Evolutionary conservation across 2,113 vertebrate genomes (phyloP).

Genomic region (Acrocephalus arundinaceus): DNA sequence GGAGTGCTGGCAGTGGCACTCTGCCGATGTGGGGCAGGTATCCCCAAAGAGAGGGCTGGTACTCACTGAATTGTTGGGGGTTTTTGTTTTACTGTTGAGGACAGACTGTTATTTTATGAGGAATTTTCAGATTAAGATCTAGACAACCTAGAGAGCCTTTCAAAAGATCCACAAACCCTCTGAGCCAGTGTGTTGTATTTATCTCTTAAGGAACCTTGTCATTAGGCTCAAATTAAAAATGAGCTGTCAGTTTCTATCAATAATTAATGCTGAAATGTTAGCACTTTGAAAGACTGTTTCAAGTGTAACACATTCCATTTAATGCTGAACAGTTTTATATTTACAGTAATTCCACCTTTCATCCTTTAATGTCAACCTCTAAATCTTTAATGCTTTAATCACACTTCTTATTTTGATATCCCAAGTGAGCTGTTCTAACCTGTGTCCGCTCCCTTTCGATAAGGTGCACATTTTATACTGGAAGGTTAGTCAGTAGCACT

Average conservation of each 20-base stretch:
- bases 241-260: slow-evolving; percentile 78
- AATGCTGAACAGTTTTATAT: slow-evolving; percentile 77
- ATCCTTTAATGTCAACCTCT: slow-evolving; percentile 74
- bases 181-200: slow-evolving; percentile 59
- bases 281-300: slow-evolving; percentile 74
- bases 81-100: background rate
- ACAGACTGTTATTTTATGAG: background rate
- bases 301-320: slow-evolving; percentile 75
- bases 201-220: slow-evolving; percentile 73
- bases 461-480: slow-evolving; percentile 65
- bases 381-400: slow-evolving; percentile 83
- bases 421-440: slow-evolving; percentile 64
- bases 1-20: background rate
- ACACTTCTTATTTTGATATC: slow-evolving; percentile 73
- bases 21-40: background rate
- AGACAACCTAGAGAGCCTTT: slow-evolving; percentile 14
- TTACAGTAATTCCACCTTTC: slow-evolving; percentile 82
- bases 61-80: background rate
- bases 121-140: background rate
- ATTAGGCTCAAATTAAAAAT: slow-evolving; percentile 76
- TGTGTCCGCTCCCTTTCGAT: slow-evolving; percentile 51
- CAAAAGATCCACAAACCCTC: slow-evolving; percentile 21
- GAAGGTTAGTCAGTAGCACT: slow-evolving; percentile 70
- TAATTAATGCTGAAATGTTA: slow-evolving; percentile 78
- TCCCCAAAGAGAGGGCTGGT: background rate